A percentile compares a stretch with the other conserved stretches of the same genome.
Conservation (phyloP, 2,888 invertebrate species). For the Sarcophaga rosellei region DNA sequence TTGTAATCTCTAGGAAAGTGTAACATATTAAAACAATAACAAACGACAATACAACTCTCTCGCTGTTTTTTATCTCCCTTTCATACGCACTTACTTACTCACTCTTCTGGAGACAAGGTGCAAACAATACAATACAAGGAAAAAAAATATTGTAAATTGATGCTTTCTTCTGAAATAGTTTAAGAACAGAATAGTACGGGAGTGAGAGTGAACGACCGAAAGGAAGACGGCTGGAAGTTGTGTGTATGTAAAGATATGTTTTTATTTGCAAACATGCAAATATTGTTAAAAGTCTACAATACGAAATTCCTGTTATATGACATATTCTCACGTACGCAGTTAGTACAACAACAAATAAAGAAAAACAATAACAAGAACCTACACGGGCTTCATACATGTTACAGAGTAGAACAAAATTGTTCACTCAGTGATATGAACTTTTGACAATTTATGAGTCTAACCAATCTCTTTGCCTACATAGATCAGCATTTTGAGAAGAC, state of each 20-base stretch:
- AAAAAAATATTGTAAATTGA: neutral
- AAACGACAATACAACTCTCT: no score
- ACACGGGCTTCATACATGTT: neutral
- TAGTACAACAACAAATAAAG: neutral
- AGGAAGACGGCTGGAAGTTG: neutral
- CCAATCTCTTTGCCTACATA: no score
- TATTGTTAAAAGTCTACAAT: neutral
- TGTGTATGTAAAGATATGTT: neutral
- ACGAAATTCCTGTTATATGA: neutral
- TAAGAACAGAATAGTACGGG: no score
- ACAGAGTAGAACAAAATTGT: neutral
- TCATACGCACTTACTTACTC: no score
- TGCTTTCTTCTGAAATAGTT: neutral
- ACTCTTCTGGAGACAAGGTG: no score
- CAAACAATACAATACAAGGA: neutral
- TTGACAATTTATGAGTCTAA: no score
- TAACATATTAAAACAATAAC: no score
- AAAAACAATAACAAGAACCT: neutral
- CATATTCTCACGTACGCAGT: neutral
- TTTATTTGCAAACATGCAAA: conserved; percentile 10
- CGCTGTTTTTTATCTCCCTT: no score
- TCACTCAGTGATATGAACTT: no score
- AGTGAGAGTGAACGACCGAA: no score
- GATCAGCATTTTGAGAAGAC: no score
- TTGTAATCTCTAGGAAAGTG: no score